Evolutionary conservation across 2,797 vertebrate species (phyloP), one percentile per base, ranked within the genome.

Genomic region (Caiman crocodilus): DNA sequence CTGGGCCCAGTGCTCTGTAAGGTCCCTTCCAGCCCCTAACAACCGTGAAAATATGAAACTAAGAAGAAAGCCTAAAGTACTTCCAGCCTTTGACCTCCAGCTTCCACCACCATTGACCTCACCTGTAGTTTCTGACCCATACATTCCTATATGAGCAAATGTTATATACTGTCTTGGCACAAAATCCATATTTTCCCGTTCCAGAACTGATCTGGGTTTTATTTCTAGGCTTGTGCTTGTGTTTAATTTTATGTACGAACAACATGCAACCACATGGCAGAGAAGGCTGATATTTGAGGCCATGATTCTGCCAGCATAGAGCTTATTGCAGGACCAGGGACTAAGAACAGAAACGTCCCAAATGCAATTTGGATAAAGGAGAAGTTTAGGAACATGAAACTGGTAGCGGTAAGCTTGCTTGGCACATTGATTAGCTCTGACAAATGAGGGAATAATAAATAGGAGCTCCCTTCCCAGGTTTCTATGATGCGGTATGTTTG

Each of bases 341-440:
- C 21, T 42, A 71, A 73, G 80, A 93, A 85, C 77, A 86, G 17
- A 84, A 56, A 78, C 84, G 67, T 20, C 42, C 69, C 69, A 81
- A 92, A 92, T 85, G 58, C 82, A 95, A 89, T 93, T 9, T 82
- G 86, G 90, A 85, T 90, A 95, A 96, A 96, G 93, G 94, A 92
- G 58, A 94, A 94, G 94, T 96, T 75, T 69, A 32, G 60, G 71
- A 58, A 90, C 78, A 87, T 79, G 87, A 92, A 92, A 92, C 95
- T 69, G 65, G 20, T 69, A 32, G 30, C 88, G 76, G 42, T 30
- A 80, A 82, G 94, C 90, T 93, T 57, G 91, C n/a, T 67, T 85
- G 75, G 73, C 84, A 85, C 75, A n/a, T 35, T 90, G 90, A 83
- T 93, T 96, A 79, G 16, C 79, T 76, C 89, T 76, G 90, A 94